phyloP scores from a whole-genome alignment of 2,797 vertebrate genomes.

The Parauchenoglanis ngamensis region DNA sequence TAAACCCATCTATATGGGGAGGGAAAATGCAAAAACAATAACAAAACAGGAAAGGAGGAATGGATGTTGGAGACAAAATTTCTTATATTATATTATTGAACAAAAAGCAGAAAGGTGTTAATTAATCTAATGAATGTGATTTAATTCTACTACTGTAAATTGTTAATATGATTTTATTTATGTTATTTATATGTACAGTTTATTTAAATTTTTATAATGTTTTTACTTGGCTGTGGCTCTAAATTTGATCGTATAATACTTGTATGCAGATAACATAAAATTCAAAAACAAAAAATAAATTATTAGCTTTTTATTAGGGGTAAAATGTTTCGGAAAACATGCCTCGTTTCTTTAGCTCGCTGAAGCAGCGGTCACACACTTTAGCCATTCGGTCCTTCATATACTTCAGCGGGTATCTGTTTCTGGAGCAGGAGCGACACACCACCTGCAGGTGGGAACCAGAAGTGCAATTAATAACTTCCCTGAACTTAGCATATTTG shows the following conservation, averaged over 20 bases:
- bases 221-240: not conserved
- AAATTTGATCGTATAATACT: not conserved
- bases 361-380: slow-evolving; percentile 92
- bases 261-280: not conserved
- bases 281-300: not conserved
- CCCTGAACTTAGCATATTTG: not conserved
- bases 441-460: slow-evolving; percentile 81
- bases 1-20: not conserved
- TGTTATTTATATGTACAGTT: not conserved
- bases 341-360: slow-evolving; percentile 90
- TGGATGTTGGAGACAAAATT: not conserved
- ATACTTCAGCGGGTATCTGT: slow-evolving; percentile 96
- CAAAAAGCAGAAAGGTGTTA: not conserved
- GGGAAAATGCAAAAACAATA: not conserved
- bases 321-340: slow-evolving; percentile 26
- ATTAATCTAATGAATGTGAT: not conserved
- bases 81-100: not conserved
- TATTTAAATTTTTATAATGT: not conserved
- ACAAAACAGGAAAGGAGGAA: not conserved
- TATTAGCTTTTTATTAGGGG: not conserved
- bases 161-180: not conserved
- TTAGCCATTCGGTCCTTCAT: slow-evolving; percentile 92
- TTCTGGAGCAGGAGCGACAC: slow-evolving; percentile 92
- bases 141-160: not conserved
- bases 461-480: not conserved